Conservation (phyloP, 2,797 vertebrate species). For the Erethizon dorsatum region DNA sequence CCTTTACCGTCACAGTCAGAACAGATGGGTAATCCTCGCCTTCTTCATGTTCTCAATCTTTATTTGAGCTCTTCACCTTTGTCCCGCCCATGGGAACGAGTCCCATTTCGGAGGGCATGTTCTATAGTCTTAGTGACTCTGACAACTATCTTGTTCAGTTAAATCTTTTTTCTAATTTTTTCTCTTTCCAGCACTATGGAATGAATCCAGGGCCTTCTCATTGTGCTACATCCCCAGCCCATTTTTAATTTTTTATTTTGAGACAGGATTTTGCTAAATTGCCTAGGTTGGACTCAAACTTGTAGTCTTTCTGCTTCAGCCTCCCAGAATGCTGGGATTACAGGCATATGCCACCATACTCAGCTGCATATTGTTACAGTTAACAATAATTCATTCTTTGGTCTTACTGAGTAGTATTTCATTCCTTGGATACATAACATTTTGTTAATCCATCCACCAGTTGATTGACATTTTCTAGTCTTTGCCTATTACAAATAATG, state of each 20-base stretch:
- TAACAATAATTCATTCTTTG: slow-evolving; percentile 43
- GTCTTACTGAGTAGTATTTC: not conserved
- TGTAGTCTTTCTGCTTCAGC: not conserved
- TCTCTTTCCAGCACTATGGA: not conserved
- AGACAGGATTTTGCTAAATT: not conserved
- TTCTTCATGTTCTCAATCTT: not conserved
- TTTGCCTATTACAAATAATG: slow-evolving; percentile 14
- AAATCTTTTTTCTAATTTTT: not conserved
- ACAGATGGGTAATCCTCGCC: not conserved
- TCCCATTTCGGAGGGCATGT: not conserved
- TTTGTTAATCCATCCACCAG: not conserved
- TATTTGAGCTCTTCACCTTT: not conserved
- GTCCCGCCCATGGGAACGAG: not conserved
- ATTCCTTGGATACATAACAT: not conserved
- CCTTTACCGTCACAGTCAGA: not conserved
- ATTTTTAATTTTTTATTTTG: not conserved
- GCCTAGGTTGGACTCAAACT: not conserved
- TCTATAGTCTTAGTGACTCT: not conserved
- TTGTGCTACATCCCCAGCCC: not conserved
- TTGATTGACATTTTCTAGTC: not conserved
- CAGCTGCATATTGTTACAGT: not conserved
- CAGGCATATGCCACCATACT: not conserved
- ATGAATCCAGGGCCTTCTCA: not conserved
- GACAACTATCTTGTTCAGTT: not conserved
- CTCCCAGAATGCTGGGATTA: not conserved